phyloP scores from a whole-genome alignment of 2,797 vertebrate genomes.

The Hippoglossus hippoglossus region DNA sequence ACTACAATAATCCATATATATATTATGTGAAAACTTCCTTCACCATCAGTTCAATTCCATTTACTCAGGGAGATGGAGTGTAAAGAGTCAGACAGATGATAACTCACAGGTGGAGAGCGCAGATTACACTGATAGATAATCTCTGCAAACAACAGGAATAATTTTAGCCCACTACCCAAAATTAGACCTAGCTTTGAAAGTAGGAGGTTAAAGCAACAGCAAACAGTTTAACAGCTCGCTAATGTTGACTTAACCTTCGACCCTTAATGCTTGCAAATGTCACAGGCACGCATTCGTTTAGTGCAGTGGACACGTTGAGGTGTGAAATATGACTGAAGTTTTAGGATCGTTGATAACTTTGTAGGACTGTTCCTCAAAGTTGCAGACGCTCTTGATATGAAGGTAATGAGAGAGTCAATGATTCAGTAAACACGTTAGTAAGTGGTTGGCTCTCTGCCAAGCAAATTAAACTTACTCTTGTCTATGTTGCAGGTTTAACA shows the following conservation, averaged over 20 bases:
- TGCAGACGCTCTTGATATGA: slow-evolving; percentile 3
- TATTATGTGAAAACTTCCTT: background rate
- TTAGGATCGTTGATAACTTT: slow-evolving; percentile 6
- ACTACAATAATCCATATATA: background rate
- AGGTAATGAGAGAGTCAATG: slow-evolving; percentile 7
- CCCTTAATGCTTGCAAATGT: slow-evolving; percentile 31
- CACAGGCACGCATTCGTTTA: slow-evolving; percentile 34
- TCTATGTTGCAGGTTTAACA: slow-evolving; percentile 16
- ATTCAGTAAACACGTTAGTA: too few relatives aligned
- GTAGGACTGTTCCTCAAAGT: background rate
- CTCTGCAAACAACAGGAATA: slow-evolving; percentile 30
- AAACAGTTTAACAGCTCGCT: slow-evolving; percentile 56
- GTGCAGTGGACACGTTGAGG: background rate
- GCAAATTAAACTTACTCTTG: too few relatives aligned
- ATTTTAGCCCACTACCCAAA: slow-evolving; percentile 38
- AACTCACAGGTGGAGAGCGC: background rate
- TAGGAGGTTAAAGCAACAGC: slow-evolving; percentile 56
- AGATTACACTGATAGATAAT: slow-evolving; percentile 22
- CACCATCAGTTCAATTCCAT: background rate
- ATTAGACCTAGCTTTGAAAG: slow-evolving; percentile 42
- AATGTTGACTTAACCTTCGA: slow-evolving; percentile 41
- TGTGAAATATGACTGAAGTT: slow-evolving; percentile 12
- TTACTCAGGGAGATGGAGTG: background rate
- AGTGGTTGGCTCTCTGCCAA: background rate
- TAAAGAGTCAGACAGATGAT: background rate